These are phyloP conservation scores for Cisticola juncidis DNA, from an alignment of 2,113 vertebrate species.

Conservation along the genomic window DNA sequence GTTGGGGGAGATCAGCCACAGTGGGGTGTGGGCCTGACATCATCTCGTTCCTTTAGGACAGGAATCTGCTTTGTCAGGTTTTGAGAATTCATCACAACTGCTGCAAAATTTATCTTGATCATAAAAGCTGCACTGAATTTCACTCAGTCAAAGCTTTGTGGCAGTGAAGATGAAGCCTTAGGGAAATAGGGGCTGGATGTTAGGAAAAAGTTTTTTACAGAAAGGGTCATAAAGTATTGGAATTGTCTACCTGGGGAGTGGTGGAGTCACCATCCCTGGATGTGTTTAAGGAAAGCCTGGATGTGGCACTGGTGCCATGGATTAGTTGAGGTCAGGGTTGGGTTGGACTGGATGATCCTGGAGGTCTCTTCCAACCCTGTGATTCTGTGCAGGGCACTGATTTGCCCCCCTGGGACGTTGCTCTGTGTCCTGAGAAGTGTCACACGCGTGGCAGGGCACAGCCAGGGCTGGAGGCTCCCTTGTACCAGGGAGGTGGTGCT, in stretches of 20 bases:
- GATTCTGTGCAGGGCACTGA: not conserved
- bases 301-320: too few species aligned
- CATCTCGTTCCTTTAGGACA: not conserved
- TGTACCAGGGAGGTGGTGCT: accelerated
- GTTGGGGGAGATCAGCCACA: not conserved
- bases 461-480: not conserved
- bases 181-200: too few species aligned
- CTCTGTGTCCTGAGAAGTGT: not conserved
- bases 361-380: too few species aligned
- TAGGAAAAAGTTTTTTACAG: too few species aligned
- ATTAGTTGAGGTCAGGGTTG: too few species aligned
- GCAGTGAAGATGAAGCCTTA: not conserved
- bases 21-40: not conserved
- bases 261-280: too few species aligned
- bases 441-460: accelerated
- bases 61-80: not conserved
- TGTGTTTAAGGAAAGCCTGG: too few species aligned
- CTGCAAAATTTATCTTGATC: accelerated
- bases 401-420: not conserved
- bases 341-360: too few species aligned
- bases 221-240: too few species aligned
- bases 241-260: too few species aligned
- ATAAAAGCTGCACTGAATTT: not conserved
- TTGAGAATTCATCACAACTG: not conserved
- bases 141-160: not conserved